phyloP scores from a whole-genome alignment of 2,888 invertebrate species.

The Rotaria macrura region DNA sequence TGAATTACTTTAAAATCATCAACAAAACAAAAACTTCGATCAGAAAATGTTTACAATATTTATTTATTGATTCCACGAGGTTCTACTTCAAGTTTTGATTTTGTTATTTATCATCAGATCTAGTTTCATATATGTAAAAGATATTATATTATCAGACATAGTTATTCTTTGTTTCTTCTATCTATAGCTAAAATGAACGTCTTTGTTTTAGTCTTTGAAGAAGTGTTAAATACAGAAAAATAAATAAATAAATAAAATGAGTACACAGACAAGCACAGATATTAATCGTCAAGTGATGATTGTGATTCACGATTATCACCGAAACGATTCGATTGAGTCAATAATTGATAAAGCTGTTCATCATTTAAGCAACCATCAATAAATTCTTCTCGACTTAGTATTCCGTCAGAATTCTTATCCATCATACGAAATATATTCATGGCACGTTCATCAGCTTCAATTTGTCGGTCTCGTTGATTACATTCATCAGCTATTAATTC shows the following conservation, averaged over 20 bases:
- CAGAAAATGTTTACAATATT: not conserved
- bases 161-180: not conserved
- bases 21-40: not conserved
- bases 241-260: not conserved
- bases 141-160: not conserved
- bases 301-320: not conserved
- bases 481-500: not conserved
- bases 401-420: constrained; percentile 9
- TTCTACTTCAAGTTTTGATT: not conserved
- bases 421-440: constrained; percentile 12
- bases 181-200: not conserved
- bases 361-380: constrained; percentile 11
- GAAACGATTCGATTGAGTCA: not conserved
- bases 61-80: not conserved
- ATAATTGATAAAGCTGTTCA: constrained; percentile 14
- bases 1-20: too few species aligned
- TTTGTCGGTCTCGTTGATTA: not conserved
- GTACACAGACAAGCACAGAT: not conserved
- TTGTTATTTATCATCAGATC: not conserved
- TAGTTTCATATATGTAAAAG: not conserved
- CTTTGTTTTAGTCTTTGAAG: not conserved
- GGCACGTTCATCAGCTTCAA: constrained; percentile 8
- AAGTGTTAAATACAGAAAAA: not conserved
- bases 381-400: constrained; percentile 13
- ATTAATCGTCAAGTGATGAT: constrained; percentile 12